Evolutionary conservation across 1,140 invertebrate species (phyloP).

Genomic region (Penaeus indicus): DNA sequence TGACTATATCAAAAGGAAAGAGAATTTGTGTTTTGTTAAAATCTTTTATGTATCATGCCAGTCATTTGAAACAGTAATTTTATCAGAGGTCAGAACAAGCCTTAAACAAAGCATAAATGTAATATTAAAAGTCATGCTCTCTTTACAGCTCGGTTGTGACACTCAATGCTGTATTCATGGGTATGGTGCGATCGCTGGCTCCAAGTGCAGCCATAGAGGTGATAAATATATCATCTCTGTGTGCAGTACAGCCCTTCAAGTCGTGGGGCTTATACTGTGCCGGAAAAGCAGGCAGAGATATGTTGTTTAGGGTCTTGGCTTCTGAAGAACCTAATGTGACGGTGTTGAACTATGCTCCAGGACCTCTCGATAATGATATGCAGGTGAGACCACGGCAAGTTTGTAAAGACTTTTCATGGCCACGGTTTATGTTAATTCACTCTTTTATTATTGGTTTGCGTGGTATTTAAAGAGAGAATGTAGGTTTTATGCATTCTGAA

Average conservation of each 20-base stretch:
- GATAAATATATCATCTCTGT: slow-evolving; percentile 90
- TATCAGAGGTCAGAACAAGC: too few relatives aligned
- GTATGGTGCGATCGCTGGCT: slow-evolving; percentile 72
- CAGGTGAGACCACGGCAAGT: slow-evolving; percentile 71
- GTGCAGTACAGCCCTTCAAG: slow-evolving; percentile 82
- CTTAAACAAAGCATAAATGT: background rate
- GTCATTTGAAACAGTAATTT: too few relatives aligned
- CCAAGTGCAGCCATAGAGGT: slow-evolving; percentile 74
- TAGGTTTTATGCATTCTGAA: background rate
- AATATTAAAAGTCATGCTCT: background rate
- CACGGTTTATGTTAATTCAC: background rate
- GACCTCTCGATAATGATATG: slow-evolving; percentile 94
- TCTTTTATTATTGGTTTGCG: too few relatives aligned
- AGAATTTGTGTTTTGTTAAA: too few relatives aligned
- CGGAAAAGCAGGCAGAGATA: slow-evolving; percentile 91
- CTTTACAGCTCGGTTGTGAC: slow-evolving; percentile 75
- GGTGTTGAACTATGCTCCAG: slow-evolving; percentile 93
- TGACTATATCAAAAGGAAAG: too few relatives aligned
- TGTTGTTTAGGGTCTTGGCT: slow-evolving; percentile 88
- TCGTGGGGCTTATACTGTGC: slow-evolving; percentile 85
- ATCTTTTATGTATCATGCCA: too few relatives aligned
- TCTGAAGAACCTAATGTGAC: slow-evolving; percentile 82
- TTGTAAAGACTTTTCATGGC: background rate
- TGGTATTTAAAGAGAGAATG: background rate
- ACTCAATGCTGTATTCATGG: slow-evolving; percentile 84